These are phyloP conservation scores for Caenorhabditis angaria DNA, from an alignment of 2,888 invertebrate species.

Conservation along the genomic window DNA sequence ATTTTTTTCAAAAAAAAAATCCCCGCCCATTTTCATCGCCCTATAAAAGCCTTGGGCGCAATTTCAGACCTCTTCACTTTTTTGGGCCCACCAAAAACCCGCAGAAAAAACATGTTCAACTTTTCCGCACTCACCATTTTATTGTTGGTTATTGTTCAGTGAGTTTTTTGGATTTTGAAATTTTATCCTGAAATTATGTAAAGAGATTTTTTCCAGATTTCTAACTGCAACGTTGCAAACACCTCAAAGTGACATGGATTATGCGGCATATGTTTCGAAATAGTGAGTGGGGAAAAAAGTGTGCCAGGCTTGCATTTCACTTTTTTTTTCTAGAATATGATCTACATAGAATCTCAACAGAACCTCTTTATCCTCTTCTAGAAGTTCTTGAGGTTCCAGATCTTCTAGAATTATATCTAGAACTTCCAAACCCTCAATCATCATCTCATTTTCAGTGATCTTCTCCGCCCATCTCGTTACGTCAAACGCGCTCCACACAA, in stretches of 20 bases:
- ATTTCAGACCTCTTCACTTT: constrained; percentile 14
- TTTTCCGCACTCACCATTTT: constrained; percentile 21
- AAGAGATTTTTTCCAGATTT: constrained; percentile 21
- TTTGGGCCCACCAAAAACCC: too few relatives aligned
- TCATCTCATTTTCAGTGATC: constrained; percentile 19
- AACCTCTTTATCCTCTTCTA: background rate
- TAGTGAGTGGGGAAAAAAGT: constrained; percentile 12
- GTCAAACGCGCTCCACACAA: constrained; percentile 44
- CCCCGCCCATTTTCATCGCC: constrained; percentile 10
- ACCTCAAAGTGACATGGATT: constrained; percentile 32
- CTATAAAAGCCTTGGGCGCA: constrained; percentile 12
- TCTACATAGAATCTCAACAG: too few relatives aligned
- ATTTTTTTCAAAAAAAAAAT: constrained; percentile 2
- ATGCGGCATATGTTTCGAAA: constrained; percentile 28
- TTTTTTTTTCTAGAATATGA: too few relatives aligned
- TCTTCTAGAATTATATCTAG: too few relatives aligned
- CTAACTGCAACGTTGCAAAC: constrained; percentile 23
- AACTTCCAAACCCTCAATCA: too few relatives aligned
- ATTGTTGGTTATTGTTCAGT: constrained; percentile 35
- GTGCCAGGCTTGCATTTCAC: background rate
- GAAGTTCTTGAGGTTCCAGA: background rate
- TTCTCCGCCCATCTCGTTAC: constrained; percentile 33
- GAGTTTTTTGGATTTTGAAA: constrained; percentile 16
- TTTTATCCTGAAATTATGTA: constrained; percentile 10
- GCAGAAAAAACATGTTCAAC: constrained; percentile 22